These are phyloP conservation scores for Drosophila neocordata DNA, from an alignment of 1,140 invertebrate genomes.

Conservation along the genomic window DNA sequence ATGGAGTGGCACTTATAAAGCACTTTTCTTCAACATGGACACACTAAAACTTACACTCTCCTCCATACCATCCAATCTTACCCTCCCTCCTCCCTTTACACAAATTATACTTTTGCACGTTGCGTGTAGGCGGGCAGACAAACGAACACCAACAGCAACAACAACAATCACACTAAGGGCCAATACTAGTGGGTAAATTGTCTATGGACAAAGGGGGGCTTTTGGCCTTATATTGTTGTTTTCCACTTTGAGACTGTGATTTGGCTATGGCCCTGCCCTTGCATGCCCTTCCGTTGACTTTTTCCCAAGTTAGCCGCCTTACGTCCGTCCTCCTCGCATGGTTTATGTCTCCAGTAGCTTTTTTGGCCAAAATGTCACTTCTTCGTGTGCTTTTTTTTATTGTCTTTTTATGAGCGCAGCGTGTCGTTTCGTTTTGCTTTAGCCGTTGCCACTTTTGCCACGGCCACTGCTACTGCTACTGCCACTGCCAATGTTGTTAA, in stretches of 20 bases:
- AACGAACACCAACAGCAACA: constrained; percentile 23
- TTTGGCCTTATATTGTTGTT: constrained; percentile 31
- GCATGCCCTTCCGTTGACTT: neutral
- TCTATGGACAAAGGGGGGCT: constrained; percentile 55
- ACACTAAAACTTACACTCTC: constrained; percentile 21
- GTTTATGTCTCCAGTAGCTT: constrained; percentile 61
- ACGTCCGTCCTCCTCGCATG: constrained; percentile 17
- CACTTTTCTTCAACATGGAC: constrained; percentile 56
- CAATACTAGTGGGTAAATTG: constrained; percentile 53
- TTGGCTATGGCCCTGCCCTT: constrained; percentile 44
- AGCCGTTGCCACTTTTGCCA: constrained; percentile 18
- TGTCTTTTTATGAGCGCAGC: constrained; percentile 76
- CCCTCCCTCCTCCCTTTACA: neutral
- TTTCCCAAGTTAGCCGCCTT: constrained; percentile 26
- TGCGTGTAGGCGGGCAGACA: constrained; percentile 47
- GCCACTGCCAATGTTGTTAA: constrained; percentile 58
- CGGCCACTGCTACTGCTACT: constrained; percentile 7
- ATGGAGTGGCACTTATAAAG: constrained; percentile 74
- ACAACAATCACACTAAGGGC: constrained; percentile 23
- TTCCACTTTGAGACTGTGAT: constrained; percentile 70
- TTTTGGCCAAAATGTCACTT: constrained; percentile 75
- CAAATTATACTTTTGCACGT: constrained; percentile 52
- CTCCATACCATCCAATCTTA: no score
- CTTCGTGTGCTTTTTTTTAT: constrained; percentile 54
- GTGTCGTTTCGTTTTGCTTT: constrained; percentile 59